phyloP scores from a whole-genome alignment of 2,113 vertebrate genomes.

The Lampris megalopsis region DNA sequence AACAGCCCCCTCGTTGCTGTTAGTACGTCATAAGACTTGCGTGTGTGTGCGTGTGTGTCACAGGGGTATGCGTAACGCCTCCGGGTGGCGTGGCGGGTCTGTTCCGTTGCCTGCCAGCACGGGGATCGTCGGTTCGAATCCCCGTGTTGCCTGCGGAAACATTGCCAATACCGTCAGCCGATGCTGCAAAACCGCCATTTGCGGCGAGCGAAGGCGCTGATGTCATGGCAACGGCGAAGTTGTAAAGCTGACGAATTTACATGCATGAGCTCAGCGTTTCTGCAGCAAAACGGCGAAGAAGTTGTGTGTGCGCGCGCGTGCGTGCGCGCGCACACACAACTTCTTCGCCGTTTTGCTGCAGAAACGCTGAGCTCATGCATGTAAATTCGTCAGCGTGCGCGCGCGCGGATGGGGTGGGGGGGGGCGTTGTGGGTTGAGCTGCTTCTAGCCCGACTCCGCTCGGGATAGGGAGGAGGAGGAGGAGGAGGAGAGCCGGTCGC shows the following conservation, averaged over 20 bases:
- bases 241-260: background rate
- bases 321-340: background rate
- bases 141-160: too few relatives aligned
- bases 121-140: too few relatives aligned
- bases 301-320: background rate
- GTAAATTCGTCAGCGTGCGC: background rate
- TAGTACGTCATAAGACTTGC: background rate
- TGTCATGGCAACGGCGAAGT: background rate
- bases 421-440: slow-evolving; percentile 16
- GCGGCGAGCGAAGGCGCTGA: too few relatives aligned
- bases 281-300: slow-evolving; percentile 36
- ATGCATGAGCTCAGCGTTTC: slow-evolving; percentile 61
- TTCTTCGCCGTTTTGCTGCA: too few relatives aligned
- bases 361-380: too few relatives aligned
- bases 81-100: too few relatives aligned
- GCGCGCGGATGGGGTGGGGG: background rate
- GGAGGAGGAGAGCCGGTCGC: background rate
- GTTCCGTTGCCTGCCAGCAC: too few relatives aligned
- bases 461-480: background rate
- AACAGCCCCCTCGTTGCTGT: slow-evolving; percentile 8
- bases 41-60: too few relatives aligned
- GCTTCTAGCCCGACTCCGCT: slow-evolving; percentile 35
- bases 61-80: too few relatives aligned
- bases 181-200: too few relatives aligned
- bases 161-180: too few relatives aligned